These are phyloP conservation scores for Engystomops pustulosus DNA, from an alignment of 2,113 vertebrate genomes.

Conservation along the genomic window DNA sequence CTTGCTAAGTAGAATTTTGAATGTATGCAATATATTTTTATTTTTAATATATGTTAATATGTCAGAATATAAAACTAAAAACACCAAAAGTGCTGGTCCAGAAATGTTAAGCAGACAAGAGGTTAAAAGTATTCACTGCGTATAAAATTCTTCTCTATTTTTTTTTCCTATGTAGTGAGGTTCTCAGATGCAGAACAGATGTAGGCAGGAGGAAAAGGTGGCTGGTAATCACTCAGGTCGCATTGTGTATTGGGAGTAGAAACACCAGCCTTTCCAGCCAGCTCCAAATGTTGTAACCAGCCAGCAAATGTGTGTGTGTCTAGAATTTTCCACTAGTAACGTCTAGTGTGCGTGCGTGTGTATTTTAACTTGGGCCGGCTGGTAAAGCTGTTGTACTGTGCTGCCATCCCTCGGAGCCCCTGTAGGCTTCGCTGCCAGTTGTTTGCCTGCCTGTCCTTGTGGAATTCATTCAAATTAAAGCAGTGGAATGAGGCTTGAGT, in stretches of 20 bases:
- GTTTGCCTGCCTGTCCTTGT: constrained; percentile 97
- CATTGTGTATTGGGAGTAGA: constrained; percentile 72
- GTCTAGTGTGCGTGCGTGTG: constrained; percentile 70
- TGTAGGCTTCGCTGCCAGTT: constrained; percentile 97
- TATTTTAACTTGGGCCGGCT: constrained; percentile 73
- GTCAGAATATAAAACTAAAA: constrained; percentile 68
- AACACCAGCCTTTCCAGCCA: constrained; percentile 73
- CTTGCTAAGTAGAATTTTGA: neutral
- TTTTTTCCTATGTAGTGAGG: constrained; percentile 73
- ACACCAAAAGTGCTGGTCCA: constrained; percentile 66
- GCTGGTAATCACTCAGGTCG: constrained; percentile 74
- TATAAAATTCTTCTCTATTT: constrained; percentile 73
- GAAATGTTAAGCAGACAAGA: constrained; percentile 78
- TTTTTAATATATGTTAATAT: too few species aligned
- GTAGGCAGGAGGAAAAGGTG: constrained; percentile 77
- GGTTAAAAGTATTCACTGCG: constrained; percentile 81
- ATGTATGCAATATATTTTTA: constrained; percentile 71
- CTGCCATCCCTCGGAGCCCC: constrained; percentile 91
- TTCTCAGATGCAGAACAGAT: constrained; percentile 84
- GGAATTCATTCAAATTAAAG: constrained; percentile 99
- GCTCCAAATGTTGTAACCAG: constrained; percentile 73
- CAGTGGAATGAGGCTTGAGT: constrained; percentile 97
- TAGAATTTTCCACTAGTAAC: constrained; percentile 77
- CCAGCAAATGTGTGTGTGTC: constrained; percentile 65
- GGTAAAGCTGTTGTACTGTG: constrained; percentile 86